Evolutionary conservation across 2,113 vertebrate species (phyloP), one percentile per base, ranked within the genome.

Genomic region (Urocynchramus pylzowi): DNA sequence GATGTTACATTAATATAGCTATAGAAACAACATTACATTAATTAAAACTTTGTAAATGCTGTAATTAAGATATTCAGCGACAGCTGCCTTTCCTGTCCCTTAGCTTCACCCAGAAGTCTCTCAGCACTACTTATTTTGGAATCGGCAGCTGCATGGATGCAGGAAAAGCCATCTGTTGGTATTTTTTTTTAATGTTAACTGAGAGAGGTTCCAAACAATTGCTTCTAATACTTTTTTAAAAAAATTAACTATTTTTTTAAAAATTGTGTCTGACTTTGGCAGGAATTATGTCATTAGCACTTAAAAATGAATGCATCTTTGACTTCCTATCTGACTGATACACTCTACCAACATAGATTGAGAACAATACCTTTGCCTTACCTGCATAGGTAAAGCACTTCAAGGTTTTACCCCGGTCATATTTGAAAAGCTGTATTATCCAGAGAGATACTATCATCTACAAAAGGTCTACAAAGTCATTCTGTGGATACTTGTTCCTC

Each of bases 11-110:
- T 98, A 98, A 98, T 98, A 98, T 87, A 96, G 96, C 97, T 97
- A 98, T 97, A 98, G 98, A 98, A 98, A 96, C 93, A 97, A 93
- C 97, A 98, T 98, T 98, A 98, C 90, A 97, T 98, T 98, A 98
- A 98, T 98, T 98, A 97, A 97, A 97, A 97, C 92, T 98, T 97
- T 96, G 97, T 97, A 98, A 98, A 97, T 87, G 91, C 95, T 97
- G 97, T 97, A 98, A 98, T 98, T 98, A 98, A 98, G 97, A 97
- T 97, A 98, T 93, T 97, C 95, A 33, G 91, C 96, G 97, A 97
- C 98, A 98, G 98, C 97, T 98, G 98, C 97, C 97, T 98, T 97
- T 97, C 67, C 90, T 94, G 94, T 98, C 97, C 97, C 98, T 95
- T 84, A 96, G 95, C 87, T 79, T 97, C 94, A 89, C 84, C 68